Evolutionary conservation across 2,113 vertebrate genomes (phyloP), one percentile per base, ranked within the genome.

Genomic region (Butastur rufipennis): DNA sequence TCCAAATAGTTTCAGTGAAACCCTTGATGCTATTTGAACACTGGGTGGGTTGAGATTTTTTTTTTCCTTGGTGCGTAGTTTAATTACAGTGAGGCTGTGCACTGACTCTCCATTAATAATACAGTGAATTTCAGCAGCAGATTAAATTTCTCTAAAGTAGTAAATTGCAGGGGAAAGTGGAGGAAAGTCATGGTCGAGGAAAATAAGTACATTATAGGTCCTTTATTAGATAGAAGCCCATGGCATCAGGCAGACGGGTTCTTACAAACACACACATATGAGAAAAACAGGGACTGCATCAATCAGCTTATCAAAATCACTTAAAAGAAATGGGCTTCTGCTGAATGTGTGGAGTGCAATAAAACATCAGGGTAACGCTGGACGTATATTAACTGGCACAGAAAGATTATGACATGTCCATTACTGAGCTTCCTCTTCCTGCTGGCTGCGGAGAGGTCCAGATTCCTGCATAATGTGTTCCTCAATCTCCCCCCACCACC

Each of bases 71-170:
- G 78, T 42, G 63, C 32, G 9, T 55, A 86, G 96, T 96, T 98
- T 98, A 97, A 99, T 99, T 98, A 98, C 80, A 67, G 89, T 52
- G 63, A 87, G 92, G 89, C 98, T 95, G 27, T 65, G 95, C 97
- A 70, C 97, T 68, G 96, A 90, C 96, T 98, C 95, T 98, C 98
- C 98, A 98, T 99, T 99, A 99, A 99, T 98, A 98, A 98, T 98
- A 98, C 98, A 98, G 98, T 95, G 93, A 93, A 93, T 97, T 97
- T 97, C 98, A 98, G 98, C 67, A 40, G 92, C 92, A 98, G 98
- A 99, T 98, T 99, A 98, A 98, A 99, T 98, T 98, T 98, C 98
- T 97, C 91, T 86, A 95, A 97, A 99, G 96, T 97, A 96, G 94
- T 93, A 94, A 97, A 96, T 96, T 97, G 97, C 95, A 93, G 47